Conservation (phyloP, 2,888 invertebrate genomes). For the Ophion ellenae region DNA sequence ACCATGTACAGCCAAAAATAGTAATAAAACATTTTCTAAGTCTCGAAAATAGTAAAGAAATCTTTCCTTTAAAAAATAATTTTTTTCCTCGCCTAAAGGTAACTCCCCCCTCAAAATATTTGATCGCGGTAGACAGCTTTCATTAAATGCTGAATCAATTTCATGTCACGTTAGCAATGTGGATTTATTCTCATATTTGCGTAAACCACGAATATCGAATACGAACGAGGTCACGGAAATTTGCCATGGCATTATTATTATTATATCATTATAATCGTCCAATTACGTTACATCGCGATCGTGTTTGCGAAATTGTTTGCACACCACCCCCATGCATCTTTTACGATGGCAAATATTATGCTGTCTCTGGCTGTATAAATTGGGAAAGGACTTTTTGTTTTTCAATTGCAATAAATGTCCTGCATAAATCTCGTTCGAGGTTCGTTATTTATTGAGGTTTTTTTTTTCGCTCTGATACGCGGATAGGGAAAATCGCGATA, state of each 20-base stretch:
- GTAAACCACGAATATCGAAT: not conserved
- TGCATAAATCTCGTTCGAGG: not conserved
- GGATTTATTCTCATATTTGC: not conserved
- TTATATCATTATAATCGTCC: not conserved
- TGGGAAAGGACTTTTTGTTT: too few relatives aligned
- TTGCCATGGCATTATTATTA: not conserved
- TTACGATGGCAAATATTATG: too few relatives aligned
- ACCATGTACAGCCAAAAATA: too few relatives aligned
- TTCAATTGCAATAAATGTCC: too few relatives aligned
- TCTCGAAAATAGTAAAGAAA: too few relatives aligned
- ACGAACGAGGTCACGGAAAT: not conserved
- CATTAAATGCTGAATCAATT: not conserved
- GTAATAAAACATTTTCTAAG: too few relatives aligned
- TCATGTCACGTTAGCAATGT: not conserved
- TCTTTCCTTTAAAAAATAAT: too few relatives aligned
- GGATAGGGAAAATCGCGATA: constrained; percentile 48
- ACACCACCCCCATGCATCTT: too few relatives aligned
- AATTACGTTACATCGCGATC: too few relatives aligned
- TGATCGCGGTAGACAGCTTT: not conserved
- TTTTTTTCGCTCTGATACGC: not conserved
- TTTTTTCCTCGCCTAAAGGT: too few relatives aligned
- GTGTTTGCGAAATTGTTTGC: too few relatives aligned
- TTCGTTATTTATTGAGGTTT: not conserved
- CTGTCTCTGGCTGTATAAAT: too few relatives aligned
- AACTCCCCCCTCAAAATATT: not conserved